These are phyloP conservation scores for Orthonyx spaldingii DNA, from an alignment of 2,113 vertebrate species.

Conservation along the genomic window DNA sequence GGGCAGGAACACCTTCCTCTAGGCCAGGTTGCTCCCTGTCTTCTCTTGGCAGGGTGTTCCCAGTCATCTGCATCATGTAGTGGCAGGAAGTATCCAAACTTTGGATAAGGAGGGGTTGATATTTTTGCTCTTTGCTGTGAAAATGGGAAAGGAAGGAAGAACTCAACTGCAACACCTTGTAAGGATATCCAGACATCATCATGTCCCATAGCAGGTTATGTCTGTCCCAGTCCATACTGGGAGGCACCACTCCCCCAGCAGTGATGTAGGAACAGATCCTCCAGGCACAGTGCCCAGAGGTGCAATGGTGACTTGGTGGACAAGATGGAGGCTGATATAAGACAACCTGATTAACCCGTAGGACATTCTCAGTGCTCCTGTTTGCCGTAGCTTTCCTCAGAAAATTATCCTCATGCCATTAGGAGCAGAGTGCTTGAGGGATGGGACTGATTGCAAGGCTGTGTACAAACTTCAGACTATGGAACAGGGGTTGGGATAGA, in stretches of 20 bases:
- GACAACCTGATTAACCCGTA: background rate
- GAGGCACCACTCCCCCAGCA: background rate
- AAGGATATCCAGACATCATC: background rate
- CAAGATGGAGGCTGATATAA: background rate
- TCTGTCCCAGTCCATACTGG: background rate
- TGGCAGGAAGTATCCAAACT: background rate
- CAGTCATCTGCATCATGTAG: background rate
- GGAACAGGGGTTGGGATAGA: background rate
- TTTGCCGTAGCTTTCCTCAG: background rate
- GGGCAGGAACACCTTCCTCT: background rate
- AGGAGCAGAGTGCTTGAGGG: background rate
- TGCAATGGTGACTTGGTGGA: background rate
- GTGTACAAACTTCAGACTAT: background rate
- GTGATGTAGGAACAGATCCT: background rate
- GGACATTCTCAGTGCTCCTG: background rate
- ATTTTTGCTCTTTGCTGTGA: background rate
- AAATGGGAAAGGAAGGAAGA: background rate
- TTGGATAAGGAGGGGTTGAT: background rate
- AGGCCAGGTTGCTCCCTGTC: background rate
- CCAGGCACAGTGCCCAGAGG: too few species aligned
- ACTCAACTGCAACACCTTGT: background rate
- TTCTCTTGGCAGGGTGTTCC: background rate
- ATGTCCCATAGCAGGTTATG: background rate
- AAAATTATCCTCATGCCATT: background rate
- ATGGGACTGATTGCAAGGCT: background rate